Base-by-base conservation (phyloP, 1,140 invertebrate species). In the Bradynema listronoti region DNA sequence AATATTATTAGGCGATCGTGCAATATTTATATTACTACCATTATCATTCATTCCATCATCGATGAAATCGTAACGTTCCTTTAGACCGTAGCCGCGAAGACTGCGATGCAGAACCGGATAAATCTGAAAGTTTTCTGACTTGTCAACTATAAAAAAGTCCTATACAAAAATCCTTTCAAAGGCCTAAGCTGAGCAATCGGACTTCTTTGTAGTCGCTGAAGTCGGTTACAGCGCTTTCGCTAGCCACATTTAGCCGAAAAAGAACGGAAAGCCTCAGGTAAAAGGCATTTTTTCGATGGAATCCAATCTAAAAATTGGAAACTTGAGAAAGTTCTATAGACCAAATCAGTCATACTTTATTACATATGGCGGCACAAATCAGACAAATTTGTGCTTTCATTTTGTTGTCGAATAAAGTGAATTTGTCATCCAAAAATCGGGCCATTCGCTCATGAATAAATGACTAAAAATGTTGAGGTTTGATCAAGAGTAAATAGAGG, bases 371-470 rank as follows among this genome's bases (percentile, higher is more conserved):
- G 5, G 47, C 47, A 50, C 47, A 50, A 3, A 32, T 30, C 29
- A 50, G 47, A 50, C 47, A 50, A 24, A 50, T 50, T 9, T 58
- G 22, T 7, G 57, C n/a, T 56, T 77, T 77, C 36, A 63, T 67
- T 3, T 46, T 27, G 43, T 77, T 74, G 50, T 73, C 57, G 50
- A 77, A 78, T 4, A 57, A 45, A 16, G 58, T 55, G 54, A 74
- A 78, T 22, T 55, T 62, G 30, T 77, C 74, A 43, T 72, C 72
- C 7, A 77, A 56, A 53, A 78, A 77, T 45, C 72, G 70, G 9
- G 75, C 72, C n/a, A 76, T 64, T 33, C 70, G 56, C 22, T 77
- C 74, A 6, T 75, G 60, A n/a, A 78, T 41, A 47, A 77, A 77
- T 5, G 56, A 29, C 69, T 73, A 16, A 39, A 72, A 39, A 39